Base-by-base conservation (phyloP, 2,797 vertebrate species). In the Eremophila alpestris region DNA sequence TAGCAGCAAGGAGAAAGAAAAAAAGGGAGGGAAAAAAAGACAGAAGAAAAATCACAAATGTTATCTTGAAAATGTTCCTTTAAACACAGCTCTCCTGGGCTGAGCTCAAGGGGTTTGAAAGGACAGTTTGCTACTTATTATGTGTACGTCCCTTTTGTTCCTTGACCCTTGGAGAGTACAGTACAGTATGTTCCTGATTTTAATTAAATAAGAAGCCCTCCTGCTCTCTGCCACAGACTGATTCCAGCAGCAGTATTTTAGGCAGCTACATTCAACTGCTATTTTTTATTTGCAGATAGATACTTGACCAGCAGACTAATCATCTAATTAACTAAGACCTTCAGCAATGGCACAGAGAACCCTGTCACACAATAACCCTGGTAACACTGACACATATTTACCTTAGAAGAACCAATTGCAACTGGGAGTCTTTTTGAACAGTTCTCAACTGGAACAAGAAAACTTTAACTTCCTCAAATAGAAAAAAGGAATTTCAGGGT, bases 141-240 rank as follows among this genome's bases (percentile, higher is more conserved):
- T 78, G 91, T 89, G 88, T 59, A 76, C 2, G 13, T 89, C 85
- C 84, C 88, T 96, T 96, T 94, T 95, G 84, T 95, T 95, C 96
- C 94, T 74, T 95, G 94, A 96, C 92, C 95, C 96, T 95, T 67
- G 69, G 78, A 93, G 93, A 94, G 94, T 89, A 96, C 94, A 81
- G 96, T 83, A 91, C 93, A 68, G 87, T 86, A 78, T 93, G 92
- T 94, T 92, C 89, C 87, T 68, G 87, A 82, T 67, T 96, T 96
- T 97, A 97, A 96, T 96, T 96, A 95, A 96, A 92, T 93, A 90
- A 97, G 94, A 89, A 93, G 94, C 84, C 73, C 93, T 95, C 79
- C 93, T 81, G 86, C 75, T 95, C 93, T 63, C 68, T 85, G 74
- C 75, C 78, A 77, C 89, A 88, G 92, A 86, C 79, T 41, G 87